Percentiles rank a stretch among this genome's conserved stretches.
Conservation (phyloP, 2,888 invertebrate species). For the Parochlus steinenii region DNA sequence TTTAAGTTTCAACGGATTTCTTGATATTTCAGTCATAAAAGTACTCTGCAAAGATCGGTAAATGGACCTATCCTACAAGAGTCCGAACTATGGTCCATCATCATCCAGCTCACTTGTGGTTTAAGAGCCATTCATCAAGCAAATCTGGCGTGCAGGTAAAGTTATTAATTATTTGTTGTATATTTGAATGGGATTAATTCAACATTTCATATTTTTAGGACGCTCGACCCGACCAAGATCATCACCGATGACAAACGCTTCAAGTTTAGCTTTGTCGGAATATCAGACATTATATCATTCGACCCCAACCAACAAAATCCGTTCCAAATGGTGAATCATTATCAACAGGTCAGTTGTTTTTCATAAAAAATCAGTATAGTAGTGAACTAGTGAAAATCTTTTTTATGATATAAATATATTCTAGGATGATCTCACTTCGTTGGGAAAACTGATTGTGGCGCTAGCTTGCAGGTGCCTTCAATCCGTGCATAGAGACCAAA, state of each 20-base stretch:
- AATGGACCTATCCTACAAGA: conserved; percentile 61
- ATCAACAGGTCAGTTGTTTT: conserved; percentile 38
- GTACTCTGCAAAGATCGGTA: conserved; percentile 33
- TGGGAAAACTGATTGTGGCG: conserved; percentile 81
- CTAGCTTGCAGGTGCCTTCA: conserved; percentile 85
- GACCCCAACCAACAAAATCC: conserved; percentile 53
- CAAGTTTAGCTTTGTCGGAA: conserved; percentile 63
- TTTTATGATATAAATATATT: no score
- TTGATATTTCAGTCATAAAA: conserved; percentile 28
- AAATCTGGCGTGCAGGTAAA: conserved; percentile 42
- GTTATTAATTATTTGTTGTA: conserved; percentile 1
- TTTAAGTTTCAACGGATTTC: conserved; percentile 12
- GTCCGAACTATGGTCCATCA: conserved; percentile 83
- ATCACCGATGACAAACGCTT: conserved; percentile 62
- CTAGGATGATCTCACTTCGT: conserved; percentile 71
- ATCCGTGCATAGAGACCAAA: conserved; percentile 73
- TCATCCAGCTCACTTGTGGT: conserved; percentile 89
- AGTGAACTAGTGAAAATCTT: not conserved
- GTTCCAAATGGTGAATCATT: conserved; percentile 47
- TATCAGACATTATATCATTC: conserved; percentile 63
- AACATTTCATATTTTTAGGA: conserved; percentile 33
- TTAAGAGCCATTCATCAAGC: conserved; percentile 75
- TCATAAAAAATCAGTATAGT: not conserved
- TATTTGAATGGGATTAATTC: conserved; percentile 6
- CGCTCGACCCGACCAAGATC: conserved; percentile 85